Evolutionary conservation across 2,113 vertebrate genomes (phyloP), one percentile per base, ranked within the genome.

Genomic region (Vidua chalybeata): DNA sequence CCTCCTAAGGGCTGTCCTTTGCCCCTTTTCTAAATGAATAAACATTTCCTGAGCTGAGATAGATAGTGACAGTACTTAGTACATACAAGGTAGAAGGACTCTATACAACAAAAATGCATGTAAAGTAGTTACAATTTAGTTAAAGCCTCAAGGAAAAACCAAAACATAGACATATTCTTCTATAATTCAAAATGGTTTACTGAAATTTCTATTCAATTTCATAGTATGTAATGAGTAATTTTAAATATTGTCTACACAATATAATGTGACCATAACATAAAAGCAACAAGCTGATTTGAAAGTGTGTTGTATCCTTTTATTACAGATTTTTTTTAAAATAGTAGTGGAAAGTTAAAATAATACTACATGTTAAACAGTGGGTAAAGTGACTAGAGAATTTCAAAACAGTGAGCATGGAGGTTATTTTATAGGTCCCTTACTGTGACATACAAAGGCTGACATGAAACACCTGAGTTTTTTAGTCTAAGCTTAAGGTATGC

Each of bases 401-500:
- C n/a, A 23, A 48, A 75, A 86, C n/a, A 45, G 10, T 27, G 8
- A 85, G 41, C 2, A 27, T 0, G 0, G 10, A 3, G 26, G 33
- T n/a, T 58, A 37, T 84, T 27, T 46, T 61, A 49, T 45, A 64
- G 4, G 9, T 51, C 33, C 74, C 45, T 46, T 64, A 73, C 35
- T 52, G 15, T 51, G 64, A 74, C 26, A 43, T 16, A 12, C 11
- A 82, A 85, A 78, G 27, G 27, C 30, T 71, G 23, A 51, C 52
- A 71, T 2, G 4, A 75, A 81, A 71, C 14, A 52, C 3, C 3
- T 62, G 20, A 33, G 5, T 54, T 78, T 30, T 78, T 64, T 33
- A 33, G 7, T 54, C 21, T 75, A 54, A 76, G 8, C 10, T 54
- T 48, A 72, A 73, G 9, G 17, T 12, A 67, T 26, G 5, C 26